A percentile compares a stretch with the other conserved stretches of the same genome.
Conservation (phyloP, 2,113 vertebrate species). For the Neotragus moschatus region DNA sequence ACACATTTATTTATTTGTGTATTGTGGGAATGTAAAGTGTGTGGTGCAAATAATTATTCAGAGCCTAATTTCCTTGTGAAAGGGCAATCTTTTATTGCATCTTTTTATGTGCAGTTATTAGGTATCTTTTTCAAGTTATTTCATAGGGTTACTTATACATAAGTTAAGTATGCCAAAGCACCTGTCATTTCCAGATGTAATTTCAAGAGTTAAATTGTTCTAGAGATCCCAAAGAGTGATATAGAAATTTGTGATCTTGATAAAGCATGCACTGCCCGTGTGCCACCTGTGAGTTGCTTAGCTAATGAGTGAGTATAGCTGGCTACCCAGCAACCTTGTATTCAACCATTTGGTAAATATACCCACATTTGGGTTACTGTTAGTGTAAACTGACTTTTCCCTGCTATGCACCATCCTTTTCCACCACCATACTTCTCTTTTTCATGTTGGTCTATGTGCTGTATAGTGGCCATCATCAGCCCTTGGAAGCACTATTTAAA, state of each 20-base stretch:
- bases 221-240: neutral
- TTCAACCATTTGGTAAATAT: neutral
- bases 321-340: neutral
- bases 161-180: neutral
- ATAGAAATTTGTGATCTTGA: neutral
- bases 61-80: constrained; percentile 2
- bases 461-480: neutral
- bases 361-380: neutral
- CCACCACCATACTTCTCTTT: neutral
- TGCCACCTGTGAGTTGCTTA: neutral
- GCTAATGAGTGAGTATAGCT: neutral
- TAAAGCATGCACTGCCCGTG: neutral
- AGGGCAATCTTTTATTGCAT: neutral
- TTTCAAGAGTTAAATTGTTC: neutral
- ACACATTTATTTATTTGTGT: neutral
- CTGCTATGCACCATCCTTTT: neutral
- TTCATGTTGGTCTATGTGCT: neutral
- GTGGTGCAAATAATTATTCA: neutral
- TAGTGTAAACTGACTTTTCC: neutral
- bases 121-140: constrained; percentile 1
- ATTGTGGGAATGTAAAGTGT: neutral
- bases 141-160: neutral
- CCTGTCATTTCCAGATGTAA: neutral
- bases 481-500: neutral
- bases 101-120: neutral